A percentile compares a stretch with the other conserved stretches of the same genome.
These are phyloP conservation scores for fruit fly (Drosophila melanogaster) DNA, from an alignment of 1,140 invertebrate genomes.

Conservation along the genomic window DNA sequence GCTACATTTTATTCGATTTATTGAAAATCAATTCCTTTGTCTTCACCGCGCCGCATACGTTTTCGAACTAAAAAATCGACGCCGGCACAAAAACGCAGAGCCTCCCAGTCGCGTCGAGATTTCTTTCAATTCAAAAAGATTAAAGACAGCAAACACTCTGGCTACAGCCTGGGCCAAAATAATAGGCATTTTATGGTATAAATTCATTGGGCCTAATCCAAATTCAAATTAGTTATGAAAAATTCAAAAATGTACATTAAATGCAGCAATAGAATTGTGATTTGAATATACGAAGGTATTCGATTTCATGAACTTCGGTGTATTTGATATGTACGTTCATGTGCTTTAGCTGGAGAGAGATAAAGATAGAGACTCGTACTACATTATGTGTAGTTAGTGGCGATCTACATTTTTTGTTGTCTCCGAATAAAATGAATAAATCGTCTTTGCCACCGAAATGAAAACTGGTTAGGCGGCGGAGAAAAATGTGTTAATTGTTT, in stretches of 20 bases:
- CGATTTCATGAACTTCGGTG: not conserved
- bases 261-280: no score
- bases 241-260: no score
- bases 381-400: conserved; percentile 67
- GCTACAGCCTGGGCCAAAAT: not conserved
- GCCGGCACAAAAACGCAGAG: conserved; percentile 37
- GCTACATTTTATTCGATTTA: conserved; percentile 9
- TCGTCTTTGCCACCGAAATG: conserved; percentile 39
- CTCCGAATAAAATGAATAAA: conserved; percentile 24
- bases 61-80: conserved; percentile 60
- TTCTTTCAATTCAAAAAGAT: conserved; percentile 81
- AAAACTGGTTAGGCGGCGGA: conserved; percentile 61
- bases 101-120: conserved; percentile 62
- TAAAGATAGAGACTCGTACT: conserved; percentile 60
- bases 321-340: conserved; percentile 26
- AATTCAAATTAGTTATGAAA: not conserved
- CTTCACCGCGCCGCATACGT: conserved; percentile 34
- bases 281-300: not conserved
- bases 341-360: conserved; percentile 27
- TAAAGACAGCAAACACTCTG: conserved; percentile 48
- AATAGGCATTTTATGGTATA: not conserved
- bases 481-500: conserved; percentile 74
- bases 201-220: no score
- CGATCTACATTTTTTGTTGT: conserved; percentile 34
- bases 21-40: conserved; percentile 27